phyloP scores from a whole-genome alignment of 2,888 invertebrate genomes.

The Kuschelorhynchus macadamiae region DNA sequence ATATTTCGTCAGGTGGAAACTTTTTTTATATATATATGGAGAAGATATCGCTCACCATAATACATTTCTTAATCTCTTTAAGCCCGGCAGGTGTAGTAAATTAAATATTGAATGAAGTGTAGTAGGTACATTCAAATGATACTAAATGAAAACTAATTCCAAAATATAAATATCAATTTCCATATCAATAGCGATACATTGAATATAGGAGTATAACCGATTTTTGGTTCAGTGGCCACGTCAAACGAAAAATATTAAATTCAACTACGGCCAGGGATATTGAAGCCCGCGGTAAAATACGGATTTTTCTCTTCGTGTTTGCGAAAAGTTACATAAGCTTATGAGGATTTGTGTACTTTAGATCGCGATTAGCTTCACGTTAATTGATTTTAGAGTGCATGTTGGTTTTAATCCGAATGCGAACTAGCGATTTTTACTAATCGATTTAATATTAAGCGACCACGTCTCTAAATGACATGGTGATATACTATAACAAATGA shows the following conservation, averaged over 20 bases:
- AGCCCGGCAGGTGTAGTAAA: no score
- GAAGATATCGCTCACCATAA: no score
- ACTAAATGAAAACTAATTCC: neutral
- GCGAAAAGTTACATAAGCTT: constrained; percentile 7
- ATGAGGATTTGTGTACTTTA: constrained; percentile 10
- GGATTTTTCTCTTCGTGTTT: neutral
- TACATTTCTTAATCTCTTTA: no score
- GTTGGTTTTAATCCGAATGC: constrained; percentile 6
- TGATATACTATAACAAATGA: no score
- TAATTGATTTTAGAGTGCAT: constrained; percentile 14
- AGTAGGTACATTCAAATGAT: no score
- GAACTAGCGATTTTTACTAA: neutral
- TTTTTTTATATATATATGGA: no score
- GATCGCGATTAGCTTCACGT: constrained; percentile 13
- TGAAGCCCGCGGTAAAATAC: no score
- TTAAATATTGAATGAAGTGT: no score
- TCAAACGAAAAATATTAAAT: constrained; percentile 28
- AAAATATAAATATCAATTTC: constrained; percentile 9
- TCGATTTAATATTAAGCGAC: no score
- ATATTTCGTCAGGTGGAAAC: no score
- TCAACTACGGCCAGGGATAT: neutral
- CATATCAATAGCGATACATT: neutral
- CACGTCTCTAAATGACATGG: no score
- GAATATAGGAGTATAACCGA: constrained; percentile 13
- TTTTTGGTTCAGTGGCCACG: constrained; percentile 23